A percentile compares a stretch with the other conserved stretches of the same genome.
phyloP scores from a whole-genome alignment of 2,888 invertebrate species.

The Habrosyne pyritoides region DNA sequence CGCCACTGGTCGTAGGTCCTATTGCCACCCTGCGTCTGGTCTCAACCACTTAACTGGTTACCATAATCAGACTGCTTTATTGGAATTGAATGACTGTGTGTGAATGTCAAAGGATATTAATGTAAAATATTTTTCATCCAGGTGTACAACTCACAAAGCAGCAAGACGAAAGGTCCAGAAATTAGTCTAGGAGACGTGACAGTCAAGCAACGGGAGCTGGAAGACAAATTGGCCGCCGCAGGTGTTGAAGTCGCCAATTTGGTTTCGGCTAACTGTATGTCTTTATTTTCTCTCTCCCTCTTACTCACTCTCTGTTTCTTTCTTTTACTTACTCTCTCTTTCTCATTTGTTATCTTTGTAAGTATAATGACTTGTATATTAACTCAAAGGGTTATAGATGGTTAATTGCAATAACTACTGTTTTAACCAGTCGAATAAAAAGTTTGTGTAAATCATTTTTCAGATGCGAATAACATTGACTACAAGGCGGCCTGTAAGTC shows the following conservation, averaged over 20 bases:
- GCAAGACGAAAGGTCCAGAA: constrained; percentile 6
- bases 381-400: too few relatives aligned
- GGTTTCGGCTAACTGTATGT: constrained; percentile 50
- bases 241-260: constrained; percentile 45
- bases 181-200: constrained; percentile 32
- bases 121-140: constrained; percentile 10
- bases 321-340: too few relatives aligned
- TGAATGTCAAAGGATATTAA: too few relatives aligned
- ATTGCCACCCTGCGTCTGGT: too few relatives aligned
- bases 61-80: too few relatives aligned
- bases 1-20: too few relatives aligned
- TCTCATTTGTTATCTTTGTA: too few relatives aligned
- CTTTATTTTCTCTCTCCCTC: neutral
- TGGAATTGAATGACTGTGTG: too few relatives aligned
- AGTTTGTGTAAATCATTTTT: neutral
- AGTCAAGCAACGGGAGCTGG: constrained; percentile 38
- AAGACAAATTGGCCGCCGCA: constrained; percentile 41
- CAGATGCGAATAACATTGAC: constrained; percentile 55
- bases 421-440: too few relatives aligned
- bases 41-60: too few relatives aligned
- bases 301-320: neutral
- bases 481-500: constrained; percentile 46
- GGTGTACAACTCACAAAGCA: constrained; percentile 17
- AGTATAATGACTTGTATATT: too few relatives aligned
- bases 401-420: too few relatives aligned